These are phyloP conservation scores for Drosophila niveifrons DNA, from an alignment of 2,888 invertebrate genomes.

Conservation along the genomic window DNA sequence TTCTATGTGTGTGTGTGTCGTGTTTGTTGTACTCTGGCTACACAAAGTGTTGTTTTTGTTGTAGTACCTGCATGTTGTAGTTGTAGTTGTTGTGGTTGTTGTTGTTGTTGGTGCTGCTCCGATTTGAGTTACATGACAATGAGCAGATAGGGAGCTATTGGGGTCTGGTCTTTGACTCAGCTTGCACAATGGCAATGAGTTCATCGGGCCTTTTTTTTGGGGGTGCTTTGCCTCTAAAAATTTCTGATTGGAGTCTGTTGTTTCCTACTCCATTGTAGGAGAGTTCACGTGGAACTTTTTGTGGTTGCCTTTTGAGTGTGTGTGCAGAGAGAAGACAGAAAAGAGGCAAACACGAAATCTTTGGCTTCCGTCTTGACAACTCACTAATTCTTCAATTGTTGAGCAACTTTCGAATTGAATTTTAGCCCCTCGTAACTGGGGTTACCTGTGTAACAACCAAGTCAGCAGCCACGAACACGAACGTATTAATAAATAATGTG, in stretches of 20 bases:
- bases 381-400: constrained; percentile 60
- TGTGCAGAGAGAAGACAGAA: not conserved
- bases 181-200: constrained; percentile 69
- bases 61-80: constrained; percentile 40
- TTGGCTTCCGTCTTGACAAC: constrained; percentile 57
- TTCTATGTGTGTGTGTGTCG: constrained; percentile 33
- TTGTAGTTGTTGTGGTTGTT: constrained; percentile 37
- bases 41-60: constrained; percentile 76
- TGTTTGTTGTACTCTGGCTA: constrained; percentile 56
- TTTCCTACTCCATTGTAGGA: constrained; percentile 5
- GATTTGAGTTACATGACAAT: constrained; percentile 75
- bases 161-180: constrained; percentile 41
- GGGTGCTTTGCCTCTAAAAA: constrained; percentile 28
- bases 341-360: constrained; percentile 36
- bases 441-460: constrained; percentile 6
- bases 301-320: constrained; percentile 20
- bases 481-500: constrained; percentile 50
- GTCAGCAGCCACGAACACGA: constrained; percentile 17
- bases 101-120: constrained; percentile 48
- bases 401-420: constrained; percentile 50
- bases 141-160: constrained; percentile 53
- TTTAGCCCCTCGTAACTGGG: constrained; percentile 18
- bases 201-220: constrained; percentile 50
- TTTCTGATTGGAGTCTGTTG: constrained; percentile 46
- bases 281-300: constrained; percentile 34